Percentiles rank a stretch among this genome's conserved stretches.
Conservation (phyloP, 2,797 vertebrate genomes). For the Gorsachius magnificus region DNA sequence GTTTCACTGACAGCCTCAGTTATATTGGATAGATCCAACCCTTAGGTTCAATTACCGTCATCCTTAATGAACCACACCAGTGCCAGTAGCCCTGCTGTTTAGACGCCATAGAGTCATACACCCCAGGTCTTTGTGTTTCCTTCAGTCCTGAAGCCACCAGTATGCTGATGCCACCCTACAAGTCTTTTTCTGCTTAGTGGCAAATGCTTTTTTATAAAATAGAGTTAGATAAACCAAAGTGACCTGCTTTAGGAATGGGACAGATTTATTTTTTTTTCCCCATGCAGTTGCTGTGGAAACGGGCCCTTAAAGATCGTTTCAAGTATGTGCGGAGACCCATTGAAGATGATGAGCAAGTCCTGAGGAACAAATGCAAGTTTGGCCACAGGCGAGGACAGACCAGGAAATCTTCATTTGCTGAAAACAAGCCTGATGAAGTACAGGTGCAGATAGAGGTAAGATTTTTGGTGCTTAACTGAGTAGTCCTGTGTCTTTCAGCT, state of each 20-base stretch:
- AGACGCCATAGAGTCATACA: not conserved
- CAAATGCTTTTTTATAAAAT: not conserved
- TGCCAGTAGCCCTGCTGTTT: not conserved
- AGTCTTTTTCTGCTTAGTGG: not conserved
- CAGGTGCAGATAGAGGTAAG: constrained; percentile 63
- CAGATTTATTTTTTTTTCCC: not conserved
- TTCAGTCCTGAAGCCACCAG: not conserved
- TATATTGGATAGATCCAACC: not conserved
- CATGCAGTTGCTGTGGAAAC: constrained; percentile 75
- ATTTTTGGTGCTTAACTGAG: not conserved
- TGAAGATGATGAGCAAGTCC: constrained; percentile 76
- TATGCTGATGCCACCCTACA: not conserved
- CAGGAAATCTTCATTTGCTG: constrained; percentile 49
- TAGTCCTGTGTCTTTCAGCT: not conserved
- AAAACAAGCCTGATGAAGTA: not conserved
- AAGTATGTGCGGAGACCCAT: constrained; percentile 76
- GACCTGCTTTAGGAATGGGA: not conserved
- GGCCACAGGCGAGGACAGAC: constrained; percentile 73
- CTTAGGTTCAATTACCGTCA: not conserved
- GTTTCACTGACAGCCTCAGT: not conserved
- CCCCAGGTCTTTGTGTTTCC: not conserved
- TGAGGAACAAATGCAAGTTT: constrained; percentile 78
- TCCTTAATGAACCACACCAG: not conserved
- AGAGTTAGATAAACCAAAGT: not conserved
- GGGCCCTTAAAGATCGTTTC: constrained; percentile 78